Percentiles rank a stretch among this genome's conserved stretches.
Conservation (phyloP, 2,888 invertebrate species). For the Dendrolimus pini region DNA sequence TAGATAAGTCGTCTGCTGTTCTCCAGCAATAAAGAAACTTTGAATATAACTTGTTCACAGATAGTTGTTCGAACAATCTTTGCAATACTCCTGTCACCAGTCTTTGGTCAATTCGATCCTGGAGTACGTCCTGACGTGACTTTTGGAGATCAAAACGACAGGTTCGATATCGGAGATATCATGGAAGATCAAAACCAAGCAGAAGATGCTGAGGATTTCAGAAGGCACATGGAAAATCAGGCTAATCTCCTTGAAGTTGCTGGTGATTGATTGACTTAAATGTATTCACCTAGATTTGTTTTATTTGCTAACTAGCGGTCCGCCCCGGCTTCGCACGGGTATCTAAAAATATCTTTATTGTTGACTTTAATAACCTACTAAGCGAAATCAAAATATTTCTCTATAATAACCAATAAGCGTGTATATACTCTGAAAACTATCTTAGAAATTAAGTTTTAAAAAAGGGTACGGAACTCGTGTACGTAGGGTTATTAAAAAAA, state of each 20-base stretch:
- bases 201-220: conserved; percentile 13
- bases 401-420: too few relatives aligned
- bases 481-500: too few relatives aligned
- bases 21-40: neutral
- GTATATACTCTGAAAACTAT: too few relatives aligned
- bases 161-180: conserved; percentile 40
- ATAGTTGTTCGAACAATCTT: conserved; percentile 10
- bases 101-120: conserved; percentile 22
- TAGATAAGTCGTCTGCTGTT: neutral
- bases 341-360: too few relatives aligned
- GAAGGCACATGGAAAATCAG: conserved; percentile 11
- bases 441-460: too few relatives aligned
- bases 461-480: too few relatives aligned
- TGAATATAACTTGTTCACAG: conserved; percentile 6
- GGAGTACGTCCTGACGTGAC: conserved; percentile 40
- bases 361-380: too few relatives aligned
- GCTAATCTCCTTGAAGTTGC: conserved; percentile 12
- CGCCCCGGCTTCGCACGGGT: too few relatives aligned
- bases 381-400: too few relatives aligned
- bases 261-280: conserved; percentile 11
- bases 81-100: conserved; percentile 11
- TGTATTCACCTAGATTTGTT: too few relatives aligned
- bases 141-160: conserved; percentile 40
- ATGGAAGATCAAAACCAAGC: conserved; percentile 24
- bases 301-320: too few relatives aligned